A percentile compares a stretch with the other conserved stretches of the same genome.
phyloP scores from a whole-genome alignment of 2,113 vertebrate genomes.

The Pica pica region DNA sequence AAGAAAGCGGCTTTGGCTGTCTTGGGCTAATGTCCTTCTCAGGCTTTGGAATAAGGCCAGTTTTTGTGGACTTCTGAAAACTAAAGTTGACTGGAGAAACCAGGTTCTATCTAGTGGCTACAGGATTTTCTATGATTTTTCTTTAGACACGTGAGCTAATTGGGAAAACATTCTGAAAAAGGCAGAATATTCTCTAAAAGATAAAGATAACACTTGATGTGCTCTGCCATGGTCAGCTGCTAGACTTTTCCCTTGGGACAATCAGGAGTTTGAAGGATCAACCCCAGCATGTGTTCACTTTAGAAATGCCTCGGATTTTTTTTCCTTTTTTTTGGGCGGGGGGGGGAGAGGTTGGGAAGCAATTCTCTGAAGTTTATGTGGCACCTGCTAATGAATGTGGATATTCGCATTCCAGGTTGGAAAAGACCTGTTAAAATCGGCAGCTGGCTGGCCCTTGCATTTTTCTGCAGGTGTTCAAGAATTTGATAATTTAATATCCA shows the following conservation, averaged over 20 bases:
- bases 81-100: not conserved
- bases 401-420: not conserved
- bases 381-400: not conserved
- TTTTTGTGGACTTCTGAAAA: not conserved
- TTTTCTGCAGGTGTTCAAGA: not conserved
- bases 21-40: not conserved
- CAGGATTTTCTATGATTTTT: not conserved
- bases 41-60: not conserved
- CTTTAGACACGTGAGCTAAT: not conserved
- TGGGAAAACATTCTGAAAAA: not conserved
- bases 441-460: not conserved
- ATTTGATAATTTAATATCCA: accelerated
- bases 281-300: not conserved
- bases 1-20: not conserved
- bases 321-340: too few species aligned
- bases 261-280: not conserved
- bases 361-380: not conserved
- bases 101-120: not conserved
- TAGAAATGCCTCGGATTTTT: not conserved
- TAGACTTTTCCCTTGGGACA: not conserved
- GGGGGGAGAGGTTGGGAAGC: not conserved
- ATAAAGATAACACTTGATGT: not conserved
- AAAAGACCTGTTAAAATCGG: not conserved
- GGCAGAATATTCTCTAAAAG: not conserved
- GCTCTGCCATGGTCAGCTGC: not conserved